Base-by-base conservation (phyloP, 2,113 vertebrate species). In the Symphodus melops region DNA sequence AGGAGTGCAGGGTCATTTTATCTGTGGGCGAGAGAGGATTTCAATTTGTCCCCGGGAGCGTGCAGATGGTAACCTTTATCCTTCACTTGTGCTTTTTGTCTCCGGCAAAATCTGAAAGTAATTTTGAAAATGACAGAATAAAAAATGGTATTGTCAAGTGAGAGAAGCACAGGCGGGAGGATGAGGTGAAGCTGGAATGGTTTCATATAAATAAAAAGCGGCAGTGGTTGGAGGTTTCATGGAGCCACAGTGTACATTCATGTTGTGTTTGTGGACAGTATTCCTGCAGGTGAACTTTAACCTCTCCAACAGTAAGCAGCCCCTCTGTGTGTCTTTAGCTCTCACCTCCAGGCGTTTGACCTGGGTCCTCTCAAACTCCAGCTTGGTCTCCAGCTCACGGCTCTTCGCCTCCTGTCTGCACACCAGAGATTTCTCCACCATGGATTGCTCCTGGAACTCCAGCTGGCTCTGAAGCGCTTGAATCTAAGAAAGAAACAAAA, bases 341-440 rank as follows among this genome's bases (percentile, higher is more conserved):
- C 94, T 80, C 75, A 99, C 98, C 96, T 99, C 98, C 75, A 99
- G 89, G 44, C 98, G 96, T 86, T 99, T 99, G 91, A 97, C 96
- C 92, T 99, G 98, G 0, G 97, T 98, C 93, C 95, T 96, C 86
- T 99, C 98, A 0, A 99, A 99, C 93, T 99, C 98, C 87, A 99
- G 91, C 79, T 97, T 96, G 36, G 94, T 96, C 89, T 99, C 98
- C 84, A 99, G 94, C 85, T 99, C 98, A 0, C 97, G 96, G 89
- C 96, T 96, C 92, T 97, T 98, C 79, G 96, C 97, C 79, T 99
- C 98, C 77, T 99, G 98, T 44, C 98, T 93, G 92, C 96, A 97
- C 81, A 99, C 97, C 1, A 98, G 90, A 0, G 97, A 98, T 88
- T 97, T 99, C 87, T 99, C 97, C 93, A 99, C 98, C 97, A 98